Evolutionary conservation across 2,113 vertebrate genomes (phyloP), one percentile per base, ranked within the genome.

Genomic region (Symphodus melops): DNA sequence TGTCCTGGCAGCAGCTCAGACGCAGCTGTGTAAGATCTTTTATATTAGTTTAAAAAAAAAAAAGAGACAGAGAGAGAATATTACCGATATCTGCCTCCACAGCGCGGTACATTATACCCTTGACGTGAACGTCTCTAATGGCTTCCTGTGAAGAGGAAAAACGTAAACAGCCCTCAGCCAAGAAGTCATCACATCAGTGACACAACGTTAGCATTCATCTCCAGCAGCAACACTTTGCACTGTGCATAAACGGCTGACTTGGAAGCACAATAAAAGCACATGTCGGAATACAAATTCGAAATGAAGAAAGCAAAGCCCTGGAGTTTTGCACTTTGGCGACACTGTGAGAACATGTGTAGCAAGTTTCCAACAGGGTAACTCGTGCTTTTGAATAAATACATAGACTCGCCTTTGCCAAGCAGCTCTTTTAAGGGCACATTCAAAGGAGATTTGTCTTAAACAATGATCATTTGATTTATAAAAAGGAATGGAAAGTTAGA

Each of bases 21-120:
- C 46, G 39, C 16, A 25, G 54, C 42, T 6, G 0, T 33, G 28
- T 59, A 20, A 19, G 79, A 63, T 41, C 1, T 63, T 61, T 42
- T 37, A 20, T n/a, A 44, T 51, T 46, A 58, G 23, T 13, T 65
- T 1, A 36, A 75, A 74, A n/a, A 20, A 62, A 13, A 83, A 79
- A n/a, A n/a, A n/a, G n/a, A n/a, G n/a, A n/a, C n/a, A n/a, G n/a
- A n/a, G n/a, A 69, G 62, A 53, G 62, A 58, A n/a, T 23, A 89
- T 79, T 94, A 99, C 98, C 98, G 37, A 98, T 98, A 81, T 99
- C 96, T 14, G 97, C 96, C 86, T 98, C 98, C 66, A 99, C 97
- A 1, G 97, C 96, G 77, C 95, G 94, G 90, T 99, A 99, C 97
- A 99, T 95, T 63, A 98, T 97, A 61, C 98, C 98, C 91, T 97